These are phyloP conservation scores for Ectemnius continuus DNA, from an alignment of 2,888 invertebrate species.

Conservation along the genomic window DNA sequence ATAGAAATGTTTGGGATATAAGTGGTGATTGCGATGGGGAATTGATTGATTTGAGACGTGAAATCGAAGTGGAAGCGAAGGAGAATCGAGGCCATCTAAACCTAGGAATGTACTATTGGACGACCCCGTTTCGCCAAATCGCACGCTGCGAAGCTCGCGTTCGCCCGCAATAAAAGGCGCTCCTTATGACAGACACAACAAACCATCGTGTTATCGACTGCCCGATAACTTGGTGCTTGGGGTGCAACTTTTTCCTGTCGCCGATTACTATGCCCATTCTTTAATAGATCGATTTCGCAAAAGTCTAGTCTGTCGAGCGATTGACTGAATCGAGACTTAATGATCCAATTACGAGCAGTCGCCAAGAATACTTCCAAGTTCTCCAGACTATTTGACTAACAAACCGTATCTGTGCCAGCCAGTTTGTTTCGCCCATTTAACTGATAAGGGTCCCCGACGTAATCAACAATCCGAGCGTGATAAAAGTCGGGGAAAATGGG, in stretches of 20 bases:
- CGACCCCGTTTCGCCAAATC: slow-evolving; percentile 51
- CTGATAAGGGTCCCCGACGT: no score
- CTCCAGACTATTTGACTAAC: neutral
- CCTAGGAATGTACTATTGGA: slow-evolving; percentile 33
- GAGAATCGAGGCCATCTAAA: slow-evolving; percentile 22
- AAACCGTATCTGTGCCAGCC: no score
- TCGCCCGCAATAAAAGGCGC: slow-evolving; percentile 33
- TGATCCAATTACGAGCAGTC: no score
- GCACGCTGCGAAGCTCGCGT: slow-evolving; percentile 29
- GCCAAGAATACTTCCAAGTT: no score
- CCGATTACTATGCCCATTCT: neutral
- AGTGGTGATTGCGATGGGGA: no score
- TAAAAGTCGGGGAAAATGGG: no score
- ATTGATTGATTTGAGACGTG: neutral
- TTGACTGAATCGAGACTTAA: no score
- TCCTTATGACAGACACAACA: slow-evolving; percentile 52
- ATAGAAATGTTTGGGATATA: no score
- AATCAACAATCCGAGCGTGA: no score
- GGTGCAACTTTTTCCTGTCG: neutral
- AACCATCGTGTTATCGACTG: slow-evolving; percentile 41
- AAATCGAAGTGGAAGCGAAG: neutral
- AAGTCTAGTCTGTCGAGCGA: no score
- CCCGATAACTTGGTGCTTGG: slow-evolving; percentile 34
- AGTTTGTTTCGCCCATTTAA: no score
- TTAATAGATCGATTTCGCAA: neutral